Percentiles rank a stretch among this genome's conserved stretches.
These are phyloP conservation scores for Steinernema feltiae DNA, from an alignment of 1,140 invertebrate genomes.

Conservation along the genomic window DNA sequence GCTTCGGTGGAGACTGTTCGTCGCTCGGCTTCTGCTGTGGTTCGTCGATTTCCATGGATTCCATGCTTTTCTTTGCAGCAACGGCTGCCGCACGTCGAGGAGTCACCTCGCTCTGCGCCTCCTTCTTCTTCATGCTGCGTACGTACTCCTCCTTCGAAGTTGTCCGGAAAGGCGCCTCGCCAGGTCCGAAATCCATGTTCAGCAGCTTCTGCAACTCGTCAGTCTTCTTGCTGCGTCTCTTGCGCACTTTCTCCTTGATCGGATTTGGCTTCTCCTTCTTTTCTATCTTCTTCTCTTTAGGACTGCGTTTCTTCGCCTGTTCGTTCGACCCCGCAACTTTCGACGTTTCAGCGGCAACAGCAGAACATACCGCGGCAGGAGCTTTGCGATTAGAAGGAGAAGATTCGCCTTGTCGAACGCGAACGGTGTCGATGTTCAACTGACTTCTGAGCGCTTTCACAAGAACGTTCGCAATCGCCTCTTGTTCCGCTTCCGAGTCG, in stretches of 20 bases:
- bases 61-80: neutral
- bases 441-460: too few species aligned
- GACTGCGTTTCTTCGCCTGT: too few species aligned
- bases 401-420: too few species aligned
- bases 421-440: too few species aligned
- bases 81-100: neutral
- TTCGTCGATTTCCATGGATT: neutral
- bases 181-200: neutral
- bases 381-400: too few species aligned
- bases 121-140: neutral
- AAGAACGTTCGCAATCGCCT: too few species aligned
- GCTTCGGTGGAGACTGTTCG: neutral
- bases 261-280: too few species aligned
- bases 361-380: too few species aligned
- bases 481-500: too few species aligned
- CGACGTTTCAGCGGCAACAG: too few species aligned
- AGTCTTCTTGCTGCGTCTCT: neutral
- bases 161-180: neutral
- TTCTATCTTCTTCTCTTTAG: too few species aligned
- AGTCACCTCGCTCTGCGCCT: neutral
- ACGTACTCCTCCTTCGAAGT: slow-evolving; percentile 3
- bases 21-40: neutral
- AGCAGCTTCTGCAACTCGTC: neutral
- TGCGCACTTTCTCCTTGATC: neutral
- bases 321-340: too few species aligned